Base-by-base conservation (phyloP, 2,113 vertebrate species). In the Sebastes fasciatus region DNA sequence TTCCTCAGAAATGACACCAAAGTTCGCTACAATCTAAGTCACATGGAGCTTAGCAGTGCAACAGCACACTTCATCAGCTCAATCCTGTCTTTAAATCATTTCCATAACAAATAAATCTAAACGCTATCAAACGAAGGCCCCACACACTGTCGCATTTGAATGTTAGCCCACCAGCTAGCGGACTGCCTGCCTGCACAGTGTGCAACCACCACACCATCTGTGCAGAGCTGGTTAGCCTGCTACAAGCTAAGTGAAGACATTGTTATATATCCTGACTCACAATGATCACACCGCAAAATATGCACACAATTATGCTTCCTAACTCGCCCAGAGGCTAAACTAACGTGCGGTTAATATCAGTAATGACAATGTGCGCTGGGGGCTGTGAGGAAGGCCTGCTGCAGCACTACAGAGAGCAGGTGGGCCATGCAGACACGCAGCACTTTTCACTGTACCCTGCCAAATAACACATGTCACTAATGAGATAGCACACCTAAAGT, bases 361-460 rank as follows among this genome's bases (percentile, higher is more conserved):
- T 79, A 74, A 19, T 57, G 10, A 49, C 82, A 86, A 82, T 65
- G 69, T 83, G 86, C 75, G 82, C 81, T 82, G 19, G 65, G 54
- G 23, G 84, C 34, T 34, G 48, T 11, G 48, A 13, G 48, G 14
- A 77, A 91, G 95, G 95, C 95, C 95, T 77, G 81, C 84, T 62
- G 89, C 83, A 85, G 76, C 73, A 65, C 55, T 42, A 34, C 34
- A 34, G 34, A 34, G 86, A 89, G 90, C 93, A 92, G 91, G 90
- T 94, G 95, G 94, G 94, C 94, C 94, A 87, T 82, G 82, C 89
- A 88, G 49, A 90, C 93, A 91, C 94, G 92, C 91, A 94, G 89
- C 89, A 94, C 40, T 94, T 91, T 89, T 86, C 61, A 4, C 10
- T 1, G 9, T 65, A 75, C 46, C n/a, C 17, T 13, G 23, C 21